Percentiles rank a stretch among this genome's conserved stretches.
Evolutionary conservation across 2,113 vertebrate genomes (phyloP).

Genomic region (Sapajus apella): DNA sequence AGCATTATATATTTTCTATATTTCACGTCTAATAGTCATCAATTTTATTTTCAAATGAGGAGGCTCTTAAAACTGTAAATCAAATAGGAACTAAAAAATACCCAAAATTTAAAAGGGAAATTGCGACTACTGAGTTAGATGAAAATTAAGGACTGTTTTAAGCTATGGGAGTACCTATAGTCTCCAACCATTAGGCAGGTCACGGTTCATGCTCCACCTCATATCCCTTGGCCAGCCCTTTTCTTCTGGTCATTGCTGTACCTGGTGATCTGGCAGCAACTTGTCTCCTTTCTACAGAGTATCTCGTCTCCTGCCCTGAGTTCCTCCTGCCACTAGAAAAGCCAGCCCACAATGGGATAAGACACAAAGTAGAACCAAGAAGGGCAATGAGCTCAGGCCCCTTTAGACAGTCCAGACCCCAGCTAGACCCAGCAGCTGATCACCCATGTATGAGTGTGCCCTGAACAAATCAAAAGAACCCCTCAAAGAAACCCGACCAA

Average conservation of each 20-base stretch:
- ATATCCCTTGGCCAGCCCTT: background rate
- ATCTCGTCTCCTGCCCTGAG: background rate
- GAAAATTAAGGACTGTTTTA: background rate
- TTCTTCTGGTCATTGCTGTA: background rate
- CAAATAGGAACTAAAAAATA: background rate
- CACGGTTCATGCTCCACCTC: background rate
- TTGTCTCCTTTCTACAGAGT: background rate
- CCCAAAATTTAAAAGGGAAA: background rate
- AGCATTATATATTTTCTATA: background rate
- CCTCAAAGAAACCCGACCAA: background rate
- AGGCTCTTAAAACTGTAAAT: background rate
- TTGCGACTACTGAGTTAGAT: background rate
- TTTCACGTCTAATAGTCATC: background rate
- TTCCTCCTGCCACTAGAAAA: background rate
- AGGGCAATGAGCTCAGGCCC: background rate
- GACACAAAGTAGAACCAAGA: background rate
- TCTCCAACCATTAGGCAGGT: rapidly evolving
- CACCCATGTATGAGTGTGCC: background rate
- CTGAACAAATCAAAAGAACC: background rate
- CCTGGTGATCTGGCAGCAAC: background rate
- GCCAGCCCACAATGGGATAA: rapidly evolving
- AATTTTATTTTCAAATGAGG: background rate
- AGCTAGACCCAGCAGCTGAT: no score
- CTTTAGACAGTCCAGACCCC: background rate
- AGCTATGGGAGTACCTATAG: rapidly evolving